Evolutionary conservation across 2,888 invertebrate genomes (phyloP), one percentile per base, ranked within the genome.

Genomic region (Apamea anceps): DNA sequence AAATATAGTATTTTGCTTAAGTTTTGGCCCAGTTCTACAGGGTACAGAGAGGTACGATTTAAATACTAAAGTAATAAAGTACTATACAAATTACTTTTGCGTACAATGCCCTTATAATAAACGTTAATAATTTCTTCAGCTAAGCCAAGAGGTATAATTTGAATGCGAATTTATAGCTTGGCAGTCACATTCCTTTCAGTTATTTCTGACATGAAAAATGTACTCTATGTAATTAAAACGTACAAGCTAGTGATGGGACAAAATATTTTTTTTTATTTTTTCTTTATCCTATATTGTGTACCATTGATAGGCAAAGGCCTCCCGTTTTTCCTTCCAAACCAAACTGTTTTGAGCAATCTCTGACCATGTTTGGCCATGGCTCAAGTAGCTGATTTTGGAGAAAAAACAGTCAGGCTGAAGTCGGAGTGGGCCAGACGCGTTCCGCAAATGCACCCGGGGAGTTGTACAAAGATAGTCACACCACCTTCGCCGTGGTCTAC

Each of bases 121-220:
- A 75, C 13, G 25, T 54, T 60, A 45, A 72, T 70, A 60, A 72
- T 70, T 80, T 85, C 51, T 72, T 80, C 25, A 63, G 72, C n/a
- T 28, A 72, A 37, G 28, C 15, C 37, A 32, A 15, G 8, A 37
- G 18, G 42, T 70, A 65, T 72, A 70, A 84, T 76, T 75, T 85
- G 21, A 79, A 66, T 66, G 7, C 5, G 6, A 80, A 85, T 72
- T 73, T 66, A 66, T 81, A 76, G 45, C 45, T 25, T n/a, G 62
- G 62, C 62, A 28, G 68, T 70, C 21, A 73, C 25, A 81, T 84
- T 77, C 62, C 51, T 45, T 84, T 72, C 8, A n/a, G 66, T 70
- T 54, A 76, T 70, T 72, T 80, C 3, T 54, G 67, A 66, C 45
- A 54, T 73, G 10, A 83, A 72, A 72, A 67, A 77, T 75, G 42